Base-by-base conservation (phyloP, 2,888 invertebrate species). In the Ectropis crepuscularia region DNA sequence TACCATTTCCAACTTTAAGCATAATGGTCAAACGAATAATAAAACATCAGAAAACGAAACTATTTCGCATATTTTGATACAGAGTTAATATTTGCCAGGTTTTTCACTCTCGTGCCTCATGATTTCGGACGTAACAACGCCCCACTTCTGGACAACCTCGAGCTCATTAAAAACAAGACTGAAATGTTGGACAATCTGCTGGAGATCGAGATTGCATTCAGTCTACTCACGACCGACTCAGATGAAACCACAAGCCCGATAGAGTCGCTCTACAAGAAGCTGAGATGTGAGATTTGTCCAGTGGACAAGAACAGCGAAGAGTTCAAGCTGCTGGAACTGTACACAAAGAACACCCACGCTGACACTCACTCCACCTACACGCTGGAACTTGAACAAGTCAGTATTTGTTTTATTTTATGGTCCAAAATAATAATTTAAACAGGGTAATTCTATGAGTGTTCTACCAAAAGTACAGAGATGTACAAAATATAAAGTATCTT, bases 201-300 rank as follows among this genome's bases (percentile, higher is more conserved):
- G 77, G 99, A 99, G 86, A 97, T 99, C 73, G 99, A 99, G 90
- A 95, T 99, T 55, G 99, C 99, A 0, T 99, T 98, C 89, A 97
- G 94, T 77, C 88, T 99, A 78, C 90, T 99, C 77, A 95, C 96
- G 75, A 86, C 93, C 83, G 88, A 86, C 42, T 59, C 73, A 0
- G 79, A 81, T 12, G 80, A 82, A 2, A 43, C 68, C 0, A 61
- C 66, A 0, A 83, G 94, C 83, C 96, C 96, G 0, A 88, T 98
- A 36, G 98, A 99, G 82, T 91, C 94, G 12, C 97, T 99, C 86
- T 99, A 99, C 84, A 94, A 95, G 61, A 96, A 98, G 81, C 92
- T 99, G 51, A 97, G 98, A 74, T 95, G 98, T 0, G 94, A 96
- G 0, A 95, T 99, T 67, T 94, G 95, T 47, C 95, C 96, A 0